Evolutionary conservation across 2,113 vertebrate species (phyloP), one percentile per base, ranked within the genome.

Genomic region (Myxocyprinus asiaticus): DNA sequence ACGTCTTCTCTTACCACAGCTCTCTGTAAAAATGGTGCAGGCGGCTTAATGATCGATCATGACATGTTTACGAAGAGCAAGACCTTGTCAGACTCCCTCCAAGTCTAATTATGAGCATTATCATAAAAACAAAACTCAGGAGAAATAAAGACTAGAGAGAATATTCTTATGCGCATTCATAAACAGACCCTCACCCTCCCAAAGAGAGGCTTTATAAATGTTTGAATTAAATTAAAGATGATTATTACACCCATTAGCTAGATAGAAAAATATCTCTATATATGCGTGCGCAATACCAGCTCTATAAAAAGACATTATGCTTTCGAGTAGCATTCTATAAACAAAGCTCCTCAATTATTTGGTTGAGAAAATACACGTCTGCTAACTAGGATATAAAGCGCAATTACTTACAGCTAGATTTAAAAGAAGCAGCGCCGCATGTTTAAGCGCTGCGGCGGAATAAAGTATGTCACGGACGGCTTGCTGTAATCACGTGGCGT

Each of bases 401-500:
- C 17, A 10, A 11, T 22, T 12, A 76, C 73, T 50, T 14, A 42
- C 55, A 33, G 45, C 73, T 42, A 10, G n/a, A n/a, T n/a, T 33
- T 48, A 0, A 14, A 12, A 4, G 11, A 7, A 68, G 43, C 48
- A 59, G 45, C 50, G 9, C 67, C 64, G 14, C 78, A 73, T 78
- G 73, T 53, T 59, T 71, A 44, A 68, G 65, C 61, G 48, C 56
- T 61, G 53, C 43, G 53, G n/a, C n/a, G n/a, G n/a, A n/a, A n/a
- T n/a, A n/a, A n/a, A 9, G 11, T 6, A 0, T 83, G 79, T 51
- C 62, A 62, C 4, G 4, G 3, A 0, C 15, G 64, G 15, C 80
- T 85, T 76, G 12, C 91, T 83, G 91, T 94, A 88, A 83, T 59
- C 4, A 0, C 0, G 50, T n/a, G 11, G 85, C 86, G 91, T 89